Evolutionary conservation across 92 coral and sea anemone genomes (phyloP).

Genomic region (Anthopleura xanthogrammica): DNA sequence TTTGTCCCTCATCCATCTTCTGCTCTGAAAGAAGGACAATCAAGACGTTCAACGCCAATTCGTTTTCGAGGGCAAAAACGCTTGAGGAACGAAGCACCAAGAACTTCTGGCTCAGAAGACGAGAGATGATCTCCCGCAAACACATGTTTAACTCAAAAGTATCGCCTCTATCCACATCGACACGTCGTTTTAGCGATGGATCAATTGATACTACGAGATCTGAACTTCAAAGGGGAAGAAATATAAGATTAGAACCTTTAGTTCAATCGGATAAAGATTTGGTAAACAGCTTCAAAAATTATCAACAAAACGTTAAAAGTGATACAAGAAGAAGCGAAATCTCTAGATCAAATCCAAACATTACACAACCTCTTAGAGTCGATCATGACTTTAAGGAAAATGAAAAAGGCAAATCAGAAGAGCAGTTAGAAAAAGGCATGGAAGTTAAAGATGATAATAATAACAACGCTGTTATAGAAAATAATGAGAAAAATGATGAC

Average conservation of each 20-base stretch:
- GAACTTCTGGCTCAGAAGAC: slow-evolving; percentile 82
- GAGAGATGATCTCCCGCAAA: slow-evolving; percentile 49
- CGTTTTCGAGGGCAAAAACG: slow-evolving; percentile 64
- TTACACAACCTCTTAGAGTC: slow-evolving; percentile 36
- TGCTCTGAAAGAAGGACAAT: slow-evolving; percentile 37
- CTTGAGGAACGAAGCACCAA: slow-evolving; percentile 65
- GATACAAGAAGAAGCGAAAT: slow-evolving; percentile 19
- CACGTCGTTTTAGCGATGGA: slow-evolving; percentile 45
- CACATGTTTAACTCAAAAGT: slow-evolving; percentile 41
- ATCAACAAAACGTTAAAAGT: slow-evolving; percentile 54
- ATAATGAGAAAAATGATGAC: slow-evolving; percentile 33
- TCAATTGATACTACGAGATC: slow-evolving; percentile 40
- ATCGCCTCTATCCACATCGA: slow-evolving; percentile 50
- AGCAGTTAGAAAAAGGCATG: background rate
- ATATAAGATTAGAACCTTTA: slow-evolving; percentile 63
- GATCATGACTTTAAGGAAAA: slow-evolving; percentile 26
- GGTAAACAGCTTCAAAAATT: slow-evolving; percentile 48
- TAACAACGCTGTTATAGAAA: background rate
- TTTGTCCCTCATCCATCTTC: slow-evolving; percentile 81
- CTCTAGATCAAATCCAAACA: slow-evolving; percentile 15
- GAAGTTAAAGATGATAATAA: background rate
- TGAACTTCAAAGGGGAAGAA: slow-evolving; percentile 45
- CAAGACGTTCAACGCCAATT: slow-evolving; percentile 47
- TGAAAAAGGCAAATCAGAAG: background rate
- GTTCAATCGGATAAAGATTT: slow-evolving; percentile 57